Base-by-base conservation (phyloP, 2,888 invertebrate genomes). In the Iphiclides podalirius region DNA sequence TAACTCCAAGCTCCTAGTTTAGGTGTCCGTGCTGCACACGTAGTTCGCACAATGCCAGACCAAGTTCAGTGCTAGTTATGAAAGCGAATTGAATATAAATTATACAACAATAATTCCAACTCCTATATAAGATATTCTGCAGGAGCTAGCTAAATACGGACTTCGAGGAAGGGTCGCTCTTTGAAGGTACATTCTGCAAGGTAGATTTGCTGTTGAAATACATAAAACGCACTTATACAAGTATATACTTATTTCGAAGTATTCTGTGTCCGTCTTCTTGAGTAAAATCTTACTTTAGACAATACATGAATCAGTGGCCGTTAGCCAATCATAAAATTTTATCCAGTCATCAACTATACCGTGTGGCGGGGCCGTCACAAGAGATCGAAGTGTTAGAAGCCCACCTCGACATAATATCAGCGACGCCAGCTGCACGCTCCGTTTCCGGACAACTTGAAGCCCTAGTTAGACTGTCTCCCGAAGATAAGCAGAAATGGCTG, bases 271-370 rank as follows among this genome's bases (percentile, higher is more conserved):
- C n/a, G n/a, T n/a, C n/a, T n/a, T n/a, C n/a, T n/a, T n/a, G n/a
- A n/a, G n/a, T n/a, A n/a, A n/a, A n/a, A n/a, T n/a, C n/a, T n/a
- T n/a, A n/a, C n/a, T n/a, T n/a, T n/a, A n/a, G n/a, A n/a, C n/a
- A n/a, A n/a, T n/a, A n/a, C n/a, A n/a, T n/a, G n/a, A n/a, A n/a
- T n/a, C n/a, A n/a, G n/a, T n/a, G n/a, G n/a, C n/a, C n/a, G n/a
- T n/a, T n/a, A n/a, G n/a, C n/a, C n/a, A n/a, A n/a, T n/a, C n/a
- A n/a, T n/a, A n/a, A n/a, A n/a, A n/a, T n/a, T n/a, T n/a, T 20
- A 65, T 66, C 3, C 54, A 85, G 86, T 6, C 86, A 86, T 55
- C 78, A 81, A 41, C 50, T 85, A 1, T 84, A 75, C 53, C 75
- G 76, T 7, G 70, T 86, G 1, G 60, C 74, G 17, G 83, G 82